These are phyloP conservation scores for Boloria selene DNA, from an alignment of 2,888 invertebrate genomes.

Conservation along the genomic window DNA sequence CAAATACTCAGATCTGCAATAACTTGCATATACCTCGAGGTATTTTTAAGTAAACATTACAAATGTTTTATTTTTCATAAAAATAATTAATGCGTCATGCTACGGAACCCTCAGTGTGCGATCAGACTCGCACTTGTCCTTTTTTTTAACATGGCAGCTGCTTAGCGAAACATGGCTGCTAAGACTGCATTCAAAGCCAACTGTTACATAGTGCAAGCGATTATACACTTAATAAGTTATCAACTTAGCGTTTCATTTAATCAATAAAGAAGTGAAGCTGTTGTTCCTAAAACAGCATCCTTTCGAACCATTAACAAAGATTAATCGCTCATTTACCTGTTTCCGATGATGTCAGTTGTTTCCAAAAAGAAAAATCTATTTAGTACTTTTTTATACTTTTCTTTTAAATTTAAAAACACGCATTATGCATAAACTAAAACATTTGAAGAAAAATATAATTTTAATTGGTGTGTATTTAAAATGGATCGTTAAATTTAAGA, in stretches of 20 bases:
- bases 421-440: background rate
- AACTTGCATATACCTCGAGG: no score
- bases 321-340: constrained; percentile 37
- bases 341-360: constrained; percentile 25
- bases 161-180: constrained; percentile 5
- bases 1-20: no score
- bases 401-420: background rate
- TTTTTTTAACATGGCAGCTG: constrained; percentile 22
- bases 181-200: constrained; percentile 9
- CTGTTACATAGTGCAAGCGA: constrained; percentile 10
- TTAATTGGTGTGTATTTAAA: no score
- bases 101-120: no score
- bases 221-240: background rate
- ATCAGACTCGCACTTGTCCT: no score
- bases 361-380: constrained; percentile 4
- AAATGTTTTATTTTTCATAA: background rate
- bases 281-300: constrained; percentile 38
- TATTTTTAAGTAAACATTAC: no score
- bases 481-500: no score
- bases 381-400: background rate
- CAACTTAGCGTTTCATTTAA: constrained; percentile 12
- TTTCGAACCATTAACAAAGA: constrained; percentile 44
- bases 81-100: no score
- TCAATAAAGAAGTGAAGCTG: constrained; percentile 8
- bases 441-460: no score